Conservation (phyloP, 2,113 vertebrate genomes). For the Myrmophylax atrothorax region DNA sequence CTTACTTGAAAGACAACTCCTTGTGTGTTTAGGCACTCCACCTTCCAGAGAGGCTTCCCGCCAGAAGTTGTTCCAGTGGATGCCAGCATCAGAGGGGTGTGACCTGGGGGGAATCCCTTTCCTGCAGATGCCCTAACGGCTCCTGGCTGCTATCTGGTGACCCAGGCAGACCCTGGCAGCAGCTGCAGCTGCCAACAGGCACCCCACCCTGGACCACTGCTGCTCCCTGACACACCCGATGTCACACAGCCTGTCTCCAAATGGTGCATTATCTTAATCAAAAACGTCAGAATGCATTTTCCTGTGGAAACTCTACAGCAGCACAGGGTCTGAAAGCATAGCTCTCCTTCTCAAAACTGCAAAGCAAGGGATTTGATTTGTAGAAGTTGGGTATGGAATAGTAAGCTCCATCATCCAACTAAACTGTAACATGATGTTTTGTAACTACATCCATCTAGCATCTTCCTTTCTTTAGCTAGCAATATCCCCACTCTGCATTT, state of each 20-base stretch:
- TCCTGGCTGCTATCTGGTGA: not conserved
- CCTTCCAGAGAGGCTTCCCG: not conserved
- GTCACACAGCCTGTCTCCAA: not conserved
- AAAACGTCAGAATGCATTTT: not conserved
- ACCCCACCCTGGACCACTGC: not conserved
- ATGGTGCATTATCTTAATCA: not conserved
- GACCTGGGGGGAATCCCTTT: not conserved
- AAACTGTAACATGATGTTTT: not conserved
- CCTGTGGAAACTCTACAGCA: not conserved
- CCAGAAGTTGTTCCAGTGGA: not conserved
- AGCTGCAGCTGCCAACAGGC: not conserved
- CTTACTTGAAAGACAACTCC: not conserved
- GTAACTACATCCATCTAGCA: not conserved
- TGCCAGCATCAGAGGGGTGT: not conserved
- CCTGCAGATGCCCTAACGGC: not conserved
- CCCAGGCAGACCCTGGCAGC: not conserved
- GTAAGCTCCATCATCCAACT: not conserved
- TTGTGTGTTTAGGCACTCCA: accelerated
- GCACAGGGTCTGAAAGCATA: accelerated
- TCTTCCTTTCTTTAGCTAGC: not conserved
- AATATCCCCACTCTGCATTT: not conserved
- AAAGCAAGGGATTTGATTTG: not conserved
- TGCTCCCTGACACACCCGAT: accelerated
- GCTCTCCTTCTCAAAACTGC: not conserved
- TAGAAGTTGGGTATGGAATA: not conserved